phyloP scores from a whole-genome alignment of 2,888 invertebrate species.

The Xylota segnis region DNA sequence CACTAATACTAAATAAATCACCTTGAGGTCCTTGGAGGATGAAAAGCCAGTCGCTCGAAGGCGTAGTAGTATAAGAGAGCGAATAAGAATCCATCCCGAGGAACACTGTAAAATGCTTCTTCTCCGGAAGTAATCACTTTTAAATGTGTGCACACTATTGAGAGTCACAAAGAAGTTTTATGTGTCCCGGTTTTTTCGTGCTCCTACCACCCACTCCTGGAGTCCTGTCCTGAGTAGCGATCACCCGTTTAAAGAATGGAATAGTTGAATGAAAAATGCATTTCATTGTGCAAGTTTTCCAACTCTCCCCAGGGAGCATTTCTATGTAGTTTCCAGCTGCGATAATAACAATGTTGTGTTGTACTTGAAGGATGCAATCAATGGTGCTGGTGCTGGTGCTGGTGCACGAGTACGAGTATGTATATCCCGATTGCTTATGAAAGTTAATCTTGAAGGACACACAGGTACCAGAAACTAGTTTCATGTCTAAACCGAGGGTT shows the following conservation, averaged over 20 bases:
- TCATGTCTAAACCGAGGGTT: slow-evolving; percentile 16
- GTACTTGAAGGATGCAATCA: slow-evolving; percentile 49
- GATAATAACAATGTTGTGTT: slow-evolving; percentile 51
- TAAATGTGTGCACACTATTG: slow-evolving; percentile 52
- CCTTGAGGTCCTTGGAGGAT: slow-evolving; percentile 55
- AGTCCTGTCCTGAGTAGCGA: too few species aligned
- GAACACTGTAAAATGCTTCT: slow-evolving; percentile 32
- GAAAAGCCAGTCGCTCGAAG: slow-evolving; percentile 33
- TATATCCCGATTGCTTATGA: slow-evolving; percentile 1
- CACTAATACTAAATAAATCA: slow-evolving; percentile 75
- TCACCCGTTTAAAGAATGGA: slow-evolving; percentile 7
- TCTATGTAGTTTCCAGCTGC: slow-evolving; percentile 7
- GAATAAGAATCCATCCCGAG: slow-evolving; percentile 15
- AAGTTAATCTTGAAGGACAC: slow-evolving; percentile 19
- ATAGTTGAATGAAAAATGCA: slow-evolving; percentile 49
- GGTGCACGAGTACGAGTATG: background rate
- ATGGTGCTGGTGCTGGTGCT: background rate
- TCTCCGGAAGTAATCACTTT: slow-evolving; percentile 64
- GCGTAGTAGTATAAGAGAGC: background rate
- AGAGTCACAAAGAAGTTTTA: slow-evolving; percentile 31
- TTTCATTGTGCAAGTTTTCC: slow-evolving; percentile 43
- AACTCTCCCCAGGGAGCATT: background rate
- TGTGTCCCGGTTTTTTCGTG: slow-evolving; percentile 14
- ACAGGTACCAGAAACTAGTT: slow-evolving; percentile 26
- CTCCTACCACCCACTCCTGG: too few species aligned